Evolutionary conservation across 2,797 vertebrate species (phyloP), one percentile per base, ranked within the genome.

Genomic region (Helarctos malayanus): DNA sequence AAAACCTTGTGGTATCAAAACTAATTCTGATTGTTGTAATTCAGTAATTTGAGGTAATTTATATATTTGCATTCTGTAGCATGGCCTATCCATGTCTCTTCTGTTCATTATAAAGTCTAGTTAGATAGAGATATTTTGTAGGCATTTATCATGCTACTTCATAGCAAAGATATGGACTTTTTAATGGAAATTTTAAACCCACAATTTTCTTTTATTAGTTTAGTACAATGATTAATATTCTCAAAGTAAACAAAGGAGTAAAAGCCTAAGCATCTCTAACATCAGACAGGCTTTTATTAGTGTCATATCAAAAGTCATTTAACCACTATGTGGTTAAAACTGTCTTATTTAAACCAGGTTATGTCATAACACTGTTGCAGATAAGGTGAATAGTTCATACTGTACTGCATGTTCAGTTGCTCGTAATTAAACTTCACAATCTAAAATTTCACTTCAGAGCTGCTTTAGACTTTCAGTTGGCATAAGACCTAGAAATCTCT

Each of bases 301-400:
- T 98, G 98, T 97, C 97, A 98, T 98, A 98, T 98, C 98, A 97
- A 96, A 98, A 98, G 95, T 98, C 94, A 97, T 97, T 98, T 98
- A 98, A 98, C 91, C 68, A 85, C 38, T 78, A 84, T 94, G 83
- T 82, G 96, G 94, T 97, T 98, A 97, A 68, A 96, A 97, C 91
- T 97, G 97, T 75, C 21, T 97, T 97, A 98, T 93, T 98, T 98
- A 98, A 98, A 98, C 97, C 96, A 97, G 96, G 94, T 98, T 98
- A 95, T 94, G 61, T 94, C 93, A 97, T 81, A 98, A 96, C 93
- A 94, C 80, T 98, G 94, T 95, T 98, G 94, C 97, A 89, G 97
- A 96, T 84, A 97, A 98, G 98, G 98, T 98, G 98, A 99, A 98
- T 63, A 98, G 98, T 98, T 98, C 98, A 98, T 79, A 94, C 57